Evolutionary conservation across 2,888 invertebrate genomes (phyloP), one percentile per base, ranked within the genome.

Genomic region (Coenonympha arcania): DNA sequence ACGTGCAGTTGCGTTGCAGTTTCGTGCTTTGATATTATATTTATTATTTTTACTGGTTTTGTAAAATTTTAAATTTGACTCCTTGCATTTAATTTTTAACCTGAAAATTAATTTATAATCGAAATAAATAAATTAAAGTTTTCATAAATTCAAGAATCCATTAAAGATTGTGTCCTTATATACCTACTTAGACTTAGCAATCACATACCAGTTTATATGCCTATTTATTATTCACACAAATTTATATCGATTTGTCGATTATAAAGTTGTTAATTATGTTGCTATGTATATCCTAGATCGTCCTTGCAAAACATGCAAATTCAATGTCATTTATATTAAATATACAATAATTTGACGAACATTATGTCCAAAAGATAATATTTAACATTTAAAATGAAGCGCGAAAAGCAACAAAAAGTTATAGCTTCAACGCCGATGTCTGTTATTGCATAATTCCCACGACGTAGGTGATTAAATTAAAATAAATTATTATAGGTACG

Each of bases 391-490:
- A 11, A 36, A 36, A 36, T 20, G 19, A 39, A 33, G 15, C 30
- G 31, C 22, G 8, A 39, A 18, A 9, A 36, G 31, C 9, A 50
- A 43, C 28, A 45, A 34, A 41, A 45, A 42, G 51, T 45, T 49
- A 41, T 50, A 48, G 45, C 47, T 47, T 56, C 50, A 52, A 41
- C 55, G 37, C 48, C 34, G 30, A 51, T 48, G 50, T 48, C 48
- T 48, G 30, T 62, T 58, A 58, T 60, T 58, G 63, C 57, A 63
- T 61, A 46, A 60, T 66, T 65, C 62, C 57, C 54, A 65, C 60
- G 57, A 57, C 61, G 60, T 56, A 58, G 58, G 55, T 46, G 62
- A 60, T 61, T 64, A 45, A 47, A 66, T 68, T 64, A 65, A 58
- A 68, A 71, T 64, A 63, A 57, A 57, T 58, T 56, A 59, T 37